phyloP scores from a whole-genome alignment of 2,797 vertebrate genomes.

The Morus bassanus region DNA sequence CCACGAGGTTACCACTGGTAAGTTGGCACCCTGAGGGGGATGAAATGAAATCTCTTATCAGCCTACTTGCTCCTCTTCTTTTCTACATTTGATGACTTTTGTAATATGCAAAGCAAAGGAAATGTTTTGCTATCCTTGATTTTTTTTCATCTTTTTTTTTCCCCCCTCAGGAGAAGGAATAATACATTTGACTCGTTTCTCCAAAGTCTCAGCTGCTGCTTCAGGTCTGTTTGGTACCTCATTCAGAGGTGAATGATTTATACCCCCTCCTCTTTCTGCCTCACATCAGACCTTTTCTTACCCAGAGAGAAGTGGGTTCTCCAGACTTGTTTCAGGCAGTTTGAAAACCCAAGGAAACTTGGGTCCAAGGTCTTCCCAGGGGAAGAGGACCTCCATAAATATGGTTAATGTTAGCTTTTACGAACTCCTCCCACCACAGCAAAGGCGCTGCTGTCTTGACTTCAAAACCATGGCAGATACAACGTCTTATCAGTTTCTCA shows the following conservation, averaged over 20 bases:
- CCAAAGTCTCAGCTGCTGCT: neutral
- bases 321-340: neutral
- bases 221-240: slow-evolving; percentile 34
- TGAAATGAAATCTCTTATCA: slow-evolving; percentile 61
- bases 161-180: neutral
- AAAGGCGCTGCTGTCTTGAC: neutral
- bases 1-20: slow-evolving; percentile 50
- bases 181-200: neutral
- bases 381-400: neutral
- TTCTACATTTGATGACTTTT: slow-evolving; percentile 27
- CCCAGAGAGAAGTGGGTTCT: neutral
- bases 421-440: neutral
- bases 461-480: neutral
- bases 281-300: neutral
- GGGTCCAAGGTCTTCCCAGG: neutral
- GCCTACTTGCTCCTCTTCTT: slow-evolving; percentile 38
- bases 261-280: neutral
- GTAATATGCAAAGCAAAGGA: slow-evolving; percentile 62
- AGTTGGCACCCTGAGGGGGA: slow-evolving; percentile 58
- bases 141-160: neutral
- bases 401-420: neutral
- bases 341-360: neutral
- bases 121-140: slow-evolving; percentile 36
- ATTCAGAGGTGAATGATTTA: neutral
- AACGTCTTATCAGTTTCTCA: neutral